These are phyloP conservation scores for Cirrhinus molitorella DNA, from an alignment of 2,797 vertebrate genomes.

Conservation along the genomic window DNA sequence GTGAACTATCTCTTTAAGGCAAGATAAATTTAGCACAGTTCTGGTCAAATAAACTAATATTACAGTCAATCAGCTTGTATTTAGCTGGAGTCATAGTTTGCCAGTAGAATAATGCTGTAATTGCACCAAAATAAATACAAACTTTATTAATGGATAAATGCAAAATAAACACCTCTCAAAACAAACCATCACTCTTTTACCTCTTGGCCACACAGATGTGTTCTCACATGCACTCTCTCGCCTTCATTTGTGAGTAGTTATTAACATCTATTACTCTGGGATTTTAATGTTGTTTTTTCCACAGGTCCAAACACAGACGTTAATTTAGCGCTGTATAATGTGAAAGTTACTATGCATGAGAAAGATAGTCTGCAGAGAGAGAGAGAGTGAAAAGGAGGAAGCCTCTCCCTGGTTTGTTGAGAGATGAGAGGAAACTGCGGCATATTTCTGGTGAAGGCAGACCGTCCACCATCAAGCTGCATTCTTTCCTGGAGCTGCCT, in stretches of 20 bases:
- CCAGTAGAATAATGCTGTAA: neutral
- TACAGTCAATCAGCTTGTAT: neutral
- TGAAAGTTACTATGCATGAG: constrained; percentile 17
- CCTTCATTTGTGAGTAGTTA: constrained; percentile 41
- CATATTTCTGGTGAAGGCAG: constrained; percentile 65
- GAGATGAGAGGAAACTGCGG: constrained; percentile 62
- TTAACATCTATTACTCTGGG: constrained; percentile 46
- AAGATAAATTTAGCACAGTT: neutral
- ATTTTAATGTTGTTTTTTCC: constrained; percentile 53
- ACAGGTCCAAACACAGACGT: constrained; percentile 21
- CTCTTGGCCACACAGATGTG: constrained; percentile 52
- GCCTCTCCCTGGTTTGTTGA: constrained; percentile 61
- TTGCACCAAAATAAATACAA: neutral
- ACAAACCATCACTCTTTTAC: neutral
- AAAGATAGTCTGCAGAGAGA: neutral
- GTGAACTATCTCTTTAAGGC: neutral
- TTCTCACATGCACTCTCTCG: constrained; percentile 43
- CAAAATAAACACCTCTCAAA: constrained; percentile 26
- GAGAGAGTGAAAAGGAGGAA: constrained; percentile 56
- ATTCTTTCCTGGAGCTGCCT: constrained; percentile 59
- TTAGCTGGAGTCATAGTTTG: constrained; percentile 2
- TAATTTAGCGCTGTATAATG: neutral
- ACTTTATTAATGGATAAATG: neutral
- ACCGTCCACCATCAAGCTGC: constrained; percentile 50
- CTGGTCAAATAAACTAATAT: neutral